These are phyloP conservation scores for Torymus tubicola DNA, from an alignment of 2,888 invertebrate species.

Conservation along the genomic window DNA sequence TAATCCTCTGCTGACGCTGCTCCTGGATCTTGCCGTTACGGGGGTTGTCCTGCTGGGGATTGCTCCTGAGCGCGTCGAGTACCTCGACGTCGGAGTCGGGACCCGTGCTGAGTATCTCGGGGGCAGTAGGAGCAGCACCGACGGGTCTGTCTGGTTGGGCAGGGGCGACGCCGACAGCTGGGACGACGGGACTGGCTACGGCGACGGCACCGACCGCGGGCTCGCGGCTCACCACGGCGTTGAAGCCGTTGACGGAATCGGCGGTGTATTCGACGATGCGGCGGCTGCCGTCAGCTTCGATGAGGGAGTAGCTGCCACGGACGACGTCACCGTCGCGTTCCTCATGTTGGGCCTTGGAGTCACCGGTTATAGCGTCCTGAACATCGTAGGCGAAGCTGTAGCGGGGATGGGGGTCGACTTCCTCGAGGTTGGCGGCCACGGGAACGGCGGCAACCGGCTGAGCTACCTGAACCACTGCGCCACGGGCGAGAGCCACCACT, in stretches of 20 bases:
- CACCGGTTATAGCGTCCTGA: conserved; percentile 59
- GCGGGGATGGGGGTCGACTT: conserved; percentile 60
- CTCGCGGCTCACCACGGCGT: conserved; percentile 71
- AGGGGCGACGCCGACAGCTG: neutral
- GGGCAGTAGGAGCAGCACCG: neutral
- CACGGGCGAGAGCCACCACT: conserved; percentile 75
- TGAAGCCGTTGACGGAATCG: conserved; percentile 62
- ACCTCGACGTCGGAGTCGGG: conserved; percentile 74
- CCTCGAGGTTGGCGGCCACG: conserved; percentile 60
- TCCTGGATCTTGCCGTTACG: conserved; percentile 6
- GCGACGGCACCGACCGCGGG: conserved; percentile 62
- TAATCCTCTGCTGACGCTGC: conserved; percentile 37
- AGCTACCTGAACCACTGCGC: conserved; percentile 70
- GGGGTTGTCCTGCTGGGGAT: too few relatives aligned
- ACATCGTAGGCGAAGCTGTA: conserved; percentile 64
- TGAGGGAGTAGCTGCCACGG: conserved; percentile 69
- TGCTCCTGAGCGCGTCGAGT: conserved; percentile 63
- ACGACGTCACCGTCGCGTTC: conserved; percentile 67
- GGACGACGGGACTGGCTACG: neutral
- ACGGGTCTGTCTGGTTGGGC: conserved; percentile 20
- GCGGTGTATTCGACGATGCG: conserved; percentile 68
- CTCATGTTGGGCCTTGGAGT: conserved; percentile 63
- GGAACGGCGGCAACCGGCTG: conserved; percentile 43
- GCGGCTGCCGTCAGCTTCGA: conserved; percentile 68
- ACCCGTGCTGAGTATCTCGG: conserved; percentile 66